phyloP scores from a whole-genome alignment of 2,888 invertebrate species.

The Drosophila phalerata region DNA sequence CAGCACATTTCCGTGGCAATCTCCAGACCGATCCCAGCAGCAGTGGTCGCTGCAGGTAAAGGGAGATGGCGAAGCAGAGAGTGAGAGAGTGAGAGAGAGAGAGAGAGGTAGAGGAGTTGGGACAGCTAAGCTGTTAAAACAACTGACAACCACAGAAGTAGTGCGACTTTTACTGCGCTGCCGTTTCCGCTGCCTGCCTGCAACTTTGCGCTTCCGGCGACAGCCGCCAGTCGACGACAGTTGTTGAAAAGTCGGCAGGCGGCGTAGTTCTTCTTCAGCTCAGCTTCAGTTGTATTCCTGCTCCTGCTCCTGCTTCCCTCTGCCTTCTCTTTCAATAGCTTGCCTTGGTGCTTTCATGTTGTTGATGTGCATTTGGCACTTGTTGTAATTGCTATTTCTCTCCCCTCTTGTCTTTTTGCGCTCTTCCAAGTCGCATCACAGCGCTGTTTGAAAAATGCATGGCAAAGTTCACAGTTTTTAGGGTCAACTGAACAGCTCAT shows the following conservation, averaged over 20 bases:
- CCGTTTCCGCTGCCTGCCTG: conserved; percentile 67
- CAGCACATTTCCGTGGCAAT: conserved; percentile 77
- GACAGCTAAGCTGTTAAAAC: conserved; percentile 77
- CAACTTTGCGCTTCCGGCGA: conserved; percentile 79
- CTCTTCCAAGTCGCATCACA: conserved; percentile 3
- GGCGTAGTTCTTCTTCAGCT: conserved; percentile 52
- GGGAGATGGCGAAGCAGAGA: not conserved
- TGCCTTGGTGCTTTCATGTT: conserved; percentile 54
- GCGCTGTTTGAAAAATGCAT: conserved; percentile 33
- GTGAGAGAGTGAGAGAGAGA: not conserved
- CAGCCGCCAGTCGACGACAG: conserved; percentile 80
- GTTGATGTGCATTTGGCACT: conserved; percentile 81
- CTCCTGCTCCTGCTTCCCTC: conserved; percentile 3
- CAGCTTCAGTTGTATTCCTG: conserved; percentile 8
- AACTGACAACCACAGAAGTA: conserved; percentile 82
- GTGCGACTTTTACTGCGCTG: conserved; percentile 81
- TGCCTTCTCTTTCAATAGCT: not conserved
- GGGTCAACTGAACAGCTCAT: conserved; percentile 24
- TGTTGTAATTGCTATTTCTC: conserved; percentile 72
- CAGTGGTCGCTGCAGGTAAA: conserved; percentile 1
- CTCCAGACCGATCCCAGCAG: conserved; percentile 28
- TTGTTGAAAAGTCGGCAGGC: conserved; percentile 73
- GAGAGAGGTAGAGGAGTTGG: not conserved
- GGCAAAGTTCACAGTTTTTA: conserved; percentile 41
- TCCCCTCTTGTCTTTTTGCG: not conserved